phyloP scores from a whole-genome alignment of 2,797 vertebrate genomes.

The Falco novaeseelandiae region DNA sequence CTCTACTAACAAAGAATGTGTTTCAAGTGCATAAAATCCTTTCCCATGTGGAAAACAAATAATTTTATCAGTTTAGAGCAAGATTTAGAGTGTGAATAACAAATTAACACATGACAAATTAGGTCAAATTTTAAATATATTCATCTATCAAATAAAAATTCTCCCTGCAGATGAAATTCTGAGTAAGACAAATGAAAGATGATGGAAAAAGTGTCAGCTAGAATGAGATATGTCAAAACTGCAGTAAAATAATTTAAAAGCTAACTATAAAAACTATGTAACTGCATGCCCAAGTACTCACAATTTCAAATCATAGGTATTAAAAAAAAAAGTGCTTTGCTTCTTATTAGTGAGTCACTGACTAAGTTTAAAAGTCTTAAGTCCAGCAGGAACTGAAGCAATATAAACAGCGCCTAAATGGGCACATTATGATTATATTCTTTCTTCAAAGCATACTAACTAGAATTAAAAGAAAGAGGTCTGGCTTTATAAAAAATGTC shows the following conservation, averaged over 20 bases:
- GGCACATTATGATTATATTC: neutral
- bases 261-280: neutral
- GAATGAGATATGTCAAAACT: neutral
- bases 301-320: neutral
- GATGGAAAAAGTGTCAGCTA: neutral
- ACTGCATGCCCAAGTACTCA: neutral
- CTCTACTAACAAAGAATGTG: neutral
- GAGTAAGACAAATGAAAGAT: neutral
- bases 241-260: neutral
- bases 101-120: neutral
- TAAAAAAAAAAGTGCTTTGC: neutral
- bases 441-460: neutral
- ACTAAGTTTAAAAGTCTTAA: neutral
- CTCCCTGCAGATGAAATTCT: neutral
- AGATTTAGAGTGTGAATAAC: constrained; percentile 40
- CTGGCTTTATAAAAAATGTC: neutral
- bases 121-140: neutral
- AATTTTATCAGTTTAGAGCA: constrained; percentile 20
- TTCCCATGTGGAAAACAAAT: constrained; percentile 13
- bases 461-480: neutral
- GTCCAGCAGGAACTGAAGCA: neutral
- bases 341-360: neutral
- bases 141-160: neutral
- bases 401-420: neutral
- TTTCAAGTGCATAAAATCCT: constrained; percentile 33